These are phyloP conservation scores for Gila robusta DNA, from an alignment of 2,797 vertebrate genomes.

Conservation along the genomic window DNA sequence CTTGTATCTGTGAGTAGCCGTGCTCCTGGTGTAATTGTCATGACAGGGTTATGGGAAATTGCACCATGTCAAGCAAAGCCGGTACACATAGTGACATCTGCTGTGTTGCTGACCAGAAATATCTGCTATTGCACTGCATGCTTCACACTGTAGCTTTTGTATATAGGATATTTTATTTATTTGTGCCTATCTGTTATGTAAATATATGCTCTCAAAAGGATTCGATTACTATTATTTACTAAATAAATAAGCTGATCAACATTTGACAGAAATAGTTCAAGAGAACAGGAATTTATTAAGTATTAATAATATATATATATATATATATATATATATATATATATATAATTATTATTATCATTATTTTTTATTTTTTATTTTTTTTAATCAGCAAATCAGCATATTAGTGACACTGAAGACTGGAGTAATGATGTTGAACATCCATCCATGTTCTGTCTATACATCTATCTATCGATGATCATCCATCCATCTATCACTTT, in stretches of 20 bases:
- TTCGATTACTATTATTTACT: not conserved
- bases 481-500: not conserved
- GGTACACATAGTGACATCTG: constrained; percentile 53
- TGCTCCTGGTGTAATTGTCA: constrained; percentile 57
- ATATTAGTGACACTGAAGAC: too few species aligned
- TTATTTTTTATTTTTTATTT: too few species aligned
- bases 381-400: too few species aligned
- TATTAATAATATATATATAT: too few species aligned
- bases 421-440: too few species aligned
- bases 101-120: constrained; percentile 56
- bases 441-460: not conserved
- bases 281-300: not conserved
- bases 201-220: constrained; percentile 5
- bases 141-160: constrained; percentile 4
- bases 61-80: constrained; percentile 58
- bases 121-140: constrained; percentile 14
- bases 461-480: not conserved
- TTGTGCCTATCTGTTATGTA: not conserved
- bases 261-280: not conserved
- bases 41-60: constrained; percentile 63
- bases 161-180: constrained; percentile 12
- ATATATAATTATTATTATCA: too few species aligned
- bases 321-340: too few species aligned
- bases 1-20: constrained; percentile 52
- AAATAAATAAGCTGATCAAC: not conserved